Base-by-base conservation (phyloP, 2,113 vertebrate genomes). In the Lonchura striata region DNA sequence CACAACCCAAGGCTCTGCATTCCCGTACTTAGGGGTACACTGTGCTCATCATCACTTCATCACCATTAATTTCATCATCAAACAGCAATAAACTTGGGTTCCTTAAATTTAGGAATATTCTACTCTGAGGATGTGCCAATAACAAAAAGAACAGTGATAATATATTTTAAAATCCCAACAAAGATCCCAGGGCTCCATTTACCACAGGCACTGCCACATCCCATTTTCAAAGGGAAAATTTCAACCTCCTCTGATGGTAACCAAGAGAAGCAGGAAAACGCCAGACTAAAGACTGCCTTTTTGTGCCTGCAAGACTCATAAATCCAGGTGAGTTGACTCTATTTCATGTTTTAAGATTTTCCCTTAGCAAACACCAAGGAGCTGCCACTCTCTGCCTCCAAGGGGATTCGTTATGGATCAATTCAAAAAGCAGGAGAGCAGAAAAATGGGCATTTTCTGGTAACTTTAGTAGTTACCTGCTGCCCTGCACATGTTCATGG, bases 111-210 rank as follows among this genome's bases (percentile, higher is more conserved):
- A 80, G 52, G 52, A 71, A 21, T 11, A 71, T 9, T 87, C 47
- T 14, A 6, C 13, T 21, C 53, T 14, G 37, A 92, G n/a, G 18
- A 63, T 0, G 0, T 24, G 53, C 24, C 20, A 19, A 30, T 8
- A 68, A 35, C 28, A 63, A 64, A 54, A 61, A 31, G n/a, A 46
- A 44, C 47, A 63, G 47, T 11, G 46, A 37, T 46, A 27, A 83
- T 23, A 56, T 56, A n/a, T 65, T 39, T 28, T 0, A n/a, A 64
- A 47, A 28, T 18, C 18, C 23, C 28, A 35, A 1, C 8, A 60
- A 92, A 53, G 24, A 82, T 8, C 27, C 8, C 35, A 35, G 60
- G 35, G 74, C 50, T n/a, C 18, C 22, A 39, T 60, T 59, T 53
- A 70, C 8, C 15, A 25, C 35, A 60, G 52, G 35, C n/a, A 47